Evolutionary conservation across 1,140 invertebrate genomes (phyloP).

Genomic region (Littorina saxatilis): DNA sequence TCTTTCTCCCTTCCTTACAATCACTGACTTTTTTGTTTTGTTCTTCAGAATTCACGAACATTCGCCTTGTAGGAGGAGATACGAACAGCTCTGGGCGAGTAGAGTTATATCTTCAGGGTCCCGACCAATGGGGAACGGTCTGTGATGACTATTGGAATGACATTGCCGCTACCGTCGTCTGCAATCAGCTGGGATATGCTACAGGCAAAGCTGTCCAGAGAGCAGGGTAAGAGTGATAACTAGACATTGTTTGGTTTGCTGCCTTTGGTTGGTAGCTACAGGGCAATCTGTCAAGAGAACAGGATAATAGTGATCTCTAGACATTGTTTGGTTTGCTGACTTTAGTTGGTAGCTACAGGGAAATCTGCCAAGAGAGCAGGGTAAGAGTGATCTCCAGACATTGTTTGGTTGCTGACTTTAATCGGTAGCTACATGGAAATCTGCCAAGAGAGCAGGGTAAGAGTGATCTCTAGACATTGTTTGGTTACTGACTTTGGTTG

Average conservation of each 20-base stretch:
- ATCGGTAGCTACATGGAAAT: too few relatives aligned
- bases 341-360: too few relatives aligned
- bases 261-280: too few relatives aligned
- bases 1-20: too few relatives aligned
- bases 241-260: too few relatives aligned
- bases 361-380: conserved; percentile 37
- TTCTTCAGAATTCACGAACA: conserved; percentile 43
- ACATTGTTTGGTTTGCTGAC: too few relatives aligned
- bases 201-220: conserved; percentile 46
- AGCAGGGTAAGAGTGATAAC: conserved; percentile 18
- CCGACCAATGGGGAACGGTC: conserved; percentile 65
- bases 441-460: too few relatives aligned
- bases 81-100: conserved; percentile 57
- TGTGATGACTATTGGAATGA: conserved; percentile 67
- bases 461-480: too few relatives aligned
- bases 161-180: conserved; percentile 61
- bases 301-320: too few relatives aligned
- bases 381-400: neutral
- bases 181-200: conserved; percentile 55
- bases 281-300: too few relatives aligned
- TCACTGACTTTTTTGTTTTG: neutral
- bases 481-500: too few relatives aligned
- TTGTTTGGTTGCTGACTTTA: too few relatives aligned
- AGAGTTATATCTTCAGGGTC: conserved; percentile 58
- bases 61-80: conserved; percentile 47